Percentiles rank a stretch among this genome's conserved stretches.
phyloP scores from a whole-genome alignment of 2,113 vertebrate species.

The Cheirogaleus medius region DNA sequence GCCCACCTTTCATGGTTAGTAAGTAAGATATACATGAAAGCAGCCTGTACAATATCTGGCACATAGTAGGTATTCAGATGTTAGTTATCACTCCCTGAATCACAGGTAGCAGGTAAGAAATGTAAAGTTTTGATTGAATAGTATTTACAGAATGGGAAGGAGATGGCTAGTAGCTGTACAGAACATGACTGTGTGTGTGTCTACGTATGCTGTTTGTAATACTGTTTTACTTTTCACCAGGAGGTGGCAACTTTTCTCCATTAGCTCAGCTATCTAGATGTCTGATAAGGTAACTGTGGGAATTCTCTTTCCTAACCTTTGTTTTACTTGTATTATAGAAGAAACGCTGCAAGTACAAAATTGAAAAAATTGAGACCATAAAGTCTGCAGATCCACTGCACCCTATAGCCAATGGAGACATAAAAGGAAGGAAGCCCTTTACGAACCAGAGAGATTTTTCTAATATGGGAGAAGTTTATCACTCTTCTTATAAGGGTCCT shows the following conservation, averaged over 20 bases:
- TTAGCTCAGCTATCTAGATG: not conserved
- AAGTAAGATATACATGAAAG: not conserved
- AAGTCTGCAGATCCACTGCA: slow-evolving; percentile 84
- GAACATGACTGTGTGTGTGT: not conserved
- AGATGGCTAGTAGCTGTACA: not conserved
- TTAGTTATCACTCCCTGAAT: not conserved
- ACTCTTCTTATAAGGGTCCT: slow-evolving; percentile 88
- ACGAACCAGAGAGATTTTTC: slow-evolving; percentile 89
- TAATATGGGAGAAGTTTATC: slow-evolving; percentile 87
- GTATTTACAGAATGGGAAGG: not conserved
- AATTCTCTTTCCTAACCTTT: slow-evolving; percentile 41
- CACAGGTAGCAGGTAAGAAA: not conserved
- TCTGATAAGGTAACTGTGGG: not conserved
- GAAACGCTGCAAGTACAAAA: slow-evolving; percentile 95
- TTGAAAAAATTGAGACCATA: slow-evolving; percentile 92
- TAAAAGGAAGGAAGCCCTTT: slow-evolving; percentile 89
- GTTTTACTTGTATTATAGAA: slow-evolving; percentile 86
- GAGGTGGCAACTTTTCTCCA: not conserved
- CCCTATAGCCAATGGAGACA: slow-evolving; percentile 86
- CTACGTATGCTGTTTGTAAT: too few relatives aligned
- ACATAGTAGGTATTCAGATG: not conserved
- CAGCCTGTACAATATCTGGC: not conserved
- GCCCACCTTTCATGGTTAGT: not conserved
- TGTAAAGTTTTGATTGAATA: not conserved
- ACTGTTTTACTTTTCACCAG: slow-evolving; percentile 23